A percentile compares a stretch with the other conserved stretches of the same genome.
Evolutionary conservation across 2,113 vertebrate species (phyloP).

Genomic region (Odocoileus hemionus): DNA sequence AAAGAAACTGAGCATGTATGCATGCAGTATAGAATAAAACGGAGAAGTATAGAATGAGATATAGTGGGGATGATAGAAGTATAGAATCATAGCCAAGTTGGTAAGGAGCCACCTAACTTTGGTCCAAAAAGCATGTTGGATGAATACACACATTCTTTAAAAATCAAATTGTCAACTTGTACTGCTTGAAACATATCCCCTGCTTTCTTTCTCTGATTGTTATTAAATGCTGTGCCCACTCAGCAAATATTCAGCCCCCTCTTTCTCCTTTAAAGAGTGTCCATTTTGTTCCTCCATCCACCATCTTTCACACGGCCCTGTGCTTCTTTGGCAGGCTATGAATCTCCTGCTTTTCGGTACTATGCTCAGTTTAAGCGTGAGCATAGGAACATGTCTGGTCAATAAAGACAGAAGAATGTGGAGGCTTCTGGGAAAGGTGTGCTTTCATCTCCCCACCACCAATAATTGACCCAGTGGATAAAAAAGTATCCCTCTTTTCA

Average conservation of each 20-base stretch:
- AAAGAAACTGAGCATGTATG: not conserved
- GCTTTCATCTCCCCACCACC: accelerated
- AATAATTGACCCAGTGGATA: not conserved
- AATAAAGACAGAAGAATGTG: not conserved
- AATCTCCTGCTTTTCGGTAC: not conserved
- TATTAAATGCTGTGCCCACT: not conserved
- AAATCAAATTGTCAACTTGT: not conserved
- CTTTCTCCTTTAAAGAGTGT: not conserved
- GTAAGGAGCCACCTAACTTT: not conserved
- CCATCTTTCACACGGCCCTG: not conserved
- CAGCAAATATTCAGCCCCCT: not conserved
- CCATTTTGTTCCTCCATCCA: not conserved
- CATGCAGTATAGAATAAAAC: not conserved
- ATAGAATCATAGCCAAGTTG: not conserved
- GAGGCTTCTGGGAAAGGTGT: not conserved
- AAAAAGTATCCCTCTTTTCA: not conserved
- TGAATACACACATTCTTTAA: not conserved
- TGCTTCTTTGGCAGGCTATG: not conserved
- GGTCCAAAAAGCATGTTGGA: not conserved
- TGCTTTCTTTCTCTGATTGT: not conserved
- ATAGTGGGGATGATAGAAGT: not conserved
- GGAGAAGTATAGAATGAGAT: not conserved
- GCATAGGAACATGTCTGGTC: not conserved
- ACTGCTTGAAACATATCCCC: not conserved
- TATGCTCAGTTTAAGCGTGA: not conserved